These are phyloP conservation scores for Melanchra persicariae DNA, from an alignment of 2,888 invertebrate genomes.

Conservation along the genomic window DNA sequence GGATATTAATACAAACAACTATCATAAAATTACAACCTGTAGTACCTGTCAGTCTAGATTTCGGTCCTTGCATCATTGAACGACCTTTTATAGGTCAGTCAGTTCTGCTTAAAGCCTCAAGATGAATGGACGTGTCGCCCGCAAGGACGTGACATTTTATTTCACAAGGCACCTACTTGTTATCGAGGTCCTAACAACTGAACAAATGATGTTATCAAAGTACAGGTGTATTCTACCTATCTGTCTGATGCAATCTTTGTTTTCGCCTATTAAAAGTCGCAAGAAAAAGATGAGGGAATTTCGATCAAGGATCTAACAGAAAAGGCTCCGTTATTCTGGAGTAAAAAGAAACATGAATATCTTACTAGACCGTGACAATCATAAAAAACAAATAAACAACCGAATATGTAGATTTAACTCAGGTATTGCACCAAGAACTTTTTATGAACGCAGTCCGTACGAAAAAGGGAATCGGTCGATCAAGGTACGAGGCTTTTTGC, in stretches of 20 bases:
- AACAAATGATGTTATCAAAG: constrained; percentile 27
- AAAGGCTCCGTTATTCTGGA: constrained; percentile 4
- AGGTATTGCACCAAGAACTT: constrained; percentile 54
- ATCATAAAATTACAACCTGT: not conserved
- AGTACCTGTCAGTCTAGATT: constrained; percentile 10
- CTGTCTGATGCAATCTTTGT: not conserved
- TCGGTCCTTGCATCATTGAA: constrained; percentile 13
- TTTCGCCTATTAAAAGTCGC: not conserved
- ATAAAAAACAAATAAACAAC: constrained; percentile 49
- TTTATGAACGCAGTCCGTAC: constrained; percentile 47
- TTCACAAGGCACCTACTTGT: not conserved
- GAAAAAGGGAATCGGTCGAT: constrained; percentile 53
- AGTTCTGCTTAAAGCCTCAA: constrained; percentile 3
- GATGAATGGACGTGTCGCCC: constrained; percentile 19
- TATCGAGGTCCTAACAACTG: not conserved
- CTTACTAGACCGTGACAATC: constrained; percentile 46
- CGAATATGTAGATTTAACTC: constrained; percentile 51
- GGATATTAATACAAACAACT: not conserved
- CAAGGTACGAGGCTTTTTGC: constrained; percentile 53
- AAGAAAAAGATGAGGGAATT: constrained; percentile 1
- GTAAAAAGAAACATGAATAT: constrained; percentile 25
- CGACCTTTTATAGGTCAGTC: constrained; percentile 22
- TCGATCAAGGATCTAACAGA: not conserved
- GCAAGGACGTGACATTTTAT: constrained; percentile 32
- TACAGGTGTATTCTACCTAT: constrained; percentile 19